Conservation (phyloP, 2,113 vertebrate genomes). For the Rostratula benghalensis region DNA sequence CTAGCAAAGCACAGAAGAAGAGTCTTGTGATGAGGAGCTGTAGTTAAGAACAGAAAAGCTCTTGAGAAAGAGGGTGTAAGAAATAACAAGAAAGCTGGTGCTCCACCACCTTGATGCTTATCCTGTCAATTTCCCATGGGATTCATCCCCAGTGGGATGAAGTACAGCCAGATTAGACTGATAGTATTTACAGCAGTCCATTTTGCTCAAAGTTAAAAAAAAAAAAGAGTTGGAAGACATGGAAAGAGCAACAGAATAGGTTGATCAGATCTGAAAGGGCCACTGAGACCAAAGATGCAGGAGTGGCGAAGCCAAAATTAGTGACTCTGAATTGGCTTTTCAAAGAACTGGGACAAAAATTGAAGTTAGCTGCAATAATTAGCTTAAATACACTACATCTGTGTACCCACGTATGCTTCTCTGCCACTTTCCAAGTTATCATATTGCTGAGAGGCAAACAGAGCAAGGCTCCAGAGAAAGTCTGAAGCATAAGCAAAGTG, state of each 20-base stretch:
- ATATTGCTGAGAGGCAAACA: background rate
- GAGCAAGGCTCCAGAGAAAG: background rate
- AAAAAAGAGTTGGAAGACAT: background rate
- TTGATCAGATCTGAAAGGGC: background rate
- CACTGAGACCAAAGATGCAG: background rate
- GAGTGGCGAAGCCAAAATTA: background rate
- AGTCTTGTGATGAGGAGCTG: background rate
- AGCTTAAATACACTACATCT: background rate
- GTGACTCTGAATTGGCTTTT: background rate
- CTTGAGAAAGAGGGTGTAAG: background rate
- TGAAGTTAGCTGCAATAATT: background rate
- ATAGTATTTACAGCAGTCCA: background rate
- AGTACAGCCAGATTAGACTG: background rate
- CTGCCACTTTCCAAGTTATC: background rate
- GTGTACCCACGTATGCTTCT: background rate
- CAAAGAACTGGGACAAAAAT: background rate
- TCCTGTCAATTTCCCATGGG: background rate
- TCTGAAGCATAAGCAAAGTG: background rate
- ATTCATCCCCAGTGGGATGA: background rate
- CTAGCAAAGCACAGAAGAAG: background rate
- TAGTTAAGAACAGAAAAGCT: background rate
- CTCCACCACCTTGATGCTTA: background rate
- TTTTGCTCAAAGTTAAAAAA: background rate
- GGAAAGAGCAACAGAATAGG: background rate
- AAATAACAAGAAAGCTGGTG: background rate